phyloP scores from a whole-genome alignment of 2,113 vertebrate species.

The Himantopus leucocephalus region DNA sequence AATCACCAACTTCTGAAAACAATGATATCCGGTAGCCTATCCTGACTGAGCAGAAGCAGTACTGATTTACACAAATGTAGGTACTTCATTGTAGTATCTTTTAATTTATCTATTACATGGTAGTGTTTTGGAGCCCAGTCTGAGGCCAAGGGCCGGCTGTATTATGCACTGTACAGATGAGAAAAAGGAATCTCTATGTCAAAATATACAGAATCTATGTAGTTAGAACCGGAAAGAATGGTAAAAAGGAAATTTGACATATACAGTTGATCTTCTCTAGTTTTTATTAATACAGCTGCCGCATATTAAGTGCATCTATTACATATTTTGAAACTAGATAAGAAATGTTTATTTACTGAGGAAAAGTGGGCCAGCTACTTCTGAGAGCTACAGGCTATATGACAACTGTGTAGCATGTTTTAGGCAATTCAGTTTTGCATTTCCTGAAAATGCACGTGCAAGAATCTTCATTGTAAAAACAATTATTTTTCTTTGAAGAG shows the following conservation, averaged over 20 bases:
- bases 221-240: background rate
- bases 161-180: background rate
- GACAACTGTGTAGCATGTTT: background rate
- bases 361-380: background rate
- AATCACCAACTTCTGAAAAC: background rate
- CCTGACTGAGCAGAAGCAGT: background rate
- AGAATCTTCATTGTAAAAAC: background rate
- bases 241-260: background rate
- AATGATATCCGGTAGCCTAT: rapidly evolving
- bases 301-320: background rate
- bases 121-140: background rate
- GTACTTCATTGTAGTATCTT: background rate
- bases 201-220: background rate
- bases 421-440: background rate
- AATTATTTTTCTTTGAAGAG: background rate
- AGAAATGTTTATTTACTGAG: background rate
- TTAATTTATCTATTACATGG: background rate
- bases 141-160: background rate
- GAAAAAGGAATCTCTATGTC: background rate
- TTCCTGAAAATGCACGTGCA: background rate
- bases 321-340: background rate
- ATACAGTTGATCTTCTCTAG: background rate
- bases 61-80: background rate
- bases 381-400: background rate
- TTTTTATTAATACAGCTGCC: background rate